A percentile compares a stretch with the other conserved stretches of the same genome.
phyloP scores from a whole-genome alignment of 2,113 vertebrate species.

The Chaenogobius annularis region DNA sequence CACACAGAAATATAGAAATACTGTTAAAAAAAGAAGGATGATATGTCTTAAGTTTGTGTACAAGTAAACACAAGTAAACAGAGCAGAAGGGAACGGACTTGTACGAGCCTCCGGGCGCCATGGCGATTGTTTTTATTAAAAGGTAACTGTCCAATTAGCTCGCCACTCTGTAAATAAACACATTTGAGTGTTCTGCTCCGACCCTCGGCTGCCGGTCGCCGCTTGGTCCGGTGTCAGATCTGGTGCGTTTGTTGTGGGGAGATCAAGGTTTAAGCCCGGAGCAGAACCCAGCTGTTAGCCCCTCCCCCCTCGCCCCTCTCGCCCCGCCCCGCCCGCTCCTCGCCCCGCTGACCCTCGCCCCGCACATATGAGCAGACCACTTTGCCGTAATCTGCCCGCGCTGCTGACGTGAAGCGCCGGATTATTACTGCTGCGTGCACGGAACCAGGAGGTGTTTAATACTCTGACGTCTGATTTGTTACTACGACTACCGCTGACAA shows the following conservation, averaged over 20 bases:
- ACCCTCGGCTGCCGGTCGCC: not conserved
- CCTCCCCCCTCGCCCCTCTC: constrained; percentile 31
- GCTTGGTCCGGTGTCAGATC: not conserved
- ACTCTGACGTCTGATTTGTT: not conserved
- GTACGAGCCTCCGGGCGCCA: too few relatives aligned
- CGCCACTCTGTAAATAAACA: too few relatives aligned
- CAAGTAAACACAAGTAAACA: too few relatives aligned
- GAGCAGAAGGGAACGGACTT: too few relatives aligned
- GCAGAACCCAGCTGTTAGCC: constrained; percentile 67
- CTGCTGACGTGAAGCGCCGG: not conserved
- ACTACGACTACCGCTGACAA: too few relatives aligned
- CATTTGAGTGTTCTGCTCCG: too few relatives aligned
- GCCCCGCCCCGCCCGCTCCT: not conserved
- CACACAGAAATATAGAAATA: too few relatives aligned
- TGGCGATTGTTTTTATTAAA: too few relatives aligned
- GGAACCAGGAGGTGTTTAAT: not conserved
- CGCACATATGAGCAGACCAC: constrained; percentile 66
- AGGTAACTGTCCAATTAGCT: too few relatives aligned
- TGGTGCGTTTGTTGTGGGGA: not conserved
- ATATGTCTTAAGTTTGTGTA: too few relatives aligned
- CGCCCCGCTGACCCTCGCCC: constrained; percentile 43
- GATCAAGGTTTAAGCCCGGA: not conserved
- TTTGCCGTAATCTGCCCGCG: constrained; percentile 54
- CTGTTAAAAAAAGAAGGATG: too few relatives aligned
- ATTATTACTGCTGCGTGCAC: not conserved